phyloP scores from a whole-genome alignment of 2,888 invertebrate species.

The Parapristionchus giblindavisi region DNA sequence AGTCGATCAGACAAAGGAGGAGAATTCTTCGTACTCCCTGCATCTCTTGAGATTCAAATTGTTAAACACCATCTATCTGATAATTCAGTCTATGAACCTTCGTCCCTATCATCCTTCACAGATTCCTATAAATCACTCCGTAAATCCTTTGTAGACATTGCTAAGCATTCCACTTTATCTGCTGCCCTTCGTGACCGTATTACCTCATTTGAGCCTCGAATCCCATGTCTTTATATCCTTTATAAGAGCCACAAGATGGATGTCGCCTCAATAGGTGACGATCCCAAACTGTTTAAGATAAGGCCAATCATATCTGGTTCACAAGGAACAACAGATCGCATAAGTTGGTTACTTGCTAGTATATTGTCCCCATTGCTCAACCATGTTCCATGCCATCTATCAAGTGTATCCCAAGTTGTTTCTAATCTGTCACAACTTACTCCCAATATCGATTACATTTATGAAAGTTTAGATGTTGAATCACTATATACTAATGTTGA shows the following conservation, averaged over 20 bases:
- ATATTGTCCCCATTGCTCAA: background rate
- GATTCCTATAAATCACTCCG: background rate
- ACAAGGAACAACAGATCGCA: constrained; percentile 12
- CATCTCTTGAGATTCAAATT: background rate
- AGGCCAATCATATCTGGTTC: constrained; percentile 25
- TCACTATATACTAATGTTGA: constrained; percentile 29
- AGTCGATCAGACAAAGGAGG: constrained; percentile 28
- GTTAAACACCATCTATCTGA: constrained; percentile 5
- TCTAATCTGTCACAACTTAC: background rate
- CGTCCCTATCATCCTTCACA: background rate
- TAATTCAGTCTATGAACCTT: background rate
- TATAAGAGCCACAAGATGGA: constrained; percentile 24
- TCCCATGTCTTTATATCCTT: constrained; percentile 11
- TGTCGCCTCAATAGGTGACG: background rate
- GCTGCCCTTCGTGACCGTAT: background rate
- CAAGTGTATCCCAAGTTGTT: background rate
- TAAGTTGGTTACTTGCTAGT: constrained; percentile 11
- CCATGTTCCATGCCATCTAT: constrained; percentile 5
- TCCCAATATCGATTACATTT: background rate
- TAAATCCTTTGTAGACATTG: background rate
- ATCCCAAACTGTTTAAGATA: background rate
- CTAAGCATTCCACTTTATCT: background rate
- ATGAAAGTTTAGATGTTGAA: constrained; percentile 8
- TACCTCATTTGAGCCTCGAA: background rate
- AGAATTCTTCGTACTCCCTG: constrained; percentile 28